Percentiles rank a stretch among this genome's conserved stretches.
Evolutionary conservation across 2,888 invertebrate genomes (phyloP).

Genomic region (Amphipoea oculea): DNA sequence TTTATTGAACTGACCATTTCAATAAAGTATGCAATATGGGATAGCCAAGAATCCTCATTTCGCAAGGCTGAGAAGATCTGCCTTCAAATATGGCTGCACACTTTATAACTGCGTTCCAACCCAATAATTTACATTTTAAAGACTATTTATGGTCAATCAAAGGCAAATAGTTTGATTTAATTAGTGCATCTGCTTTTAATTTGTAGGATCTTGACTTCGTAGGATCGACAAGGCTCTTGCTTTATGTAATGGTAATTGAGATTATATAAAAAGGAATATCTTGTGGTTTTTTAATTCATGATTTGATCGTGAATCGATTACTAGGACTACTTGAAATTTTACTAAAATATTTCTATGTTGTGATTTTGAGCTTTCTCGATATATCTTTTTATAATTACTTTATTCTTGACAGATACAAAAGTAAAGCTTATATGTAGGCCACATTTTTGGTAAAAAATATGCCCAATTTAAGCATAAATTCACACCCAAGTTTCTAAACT

Average conservation of each 20-base stretch:
- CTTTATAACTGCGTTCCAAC: conserved; percentile 46
- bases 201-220: conserved; percentile 55
- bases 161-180: conserved; percentile 52
- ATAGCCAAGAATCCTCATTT: conserved; percentile 55
- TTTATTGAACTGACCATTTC: conserved; percentile 55
- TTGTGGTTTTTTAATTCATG: neutral
- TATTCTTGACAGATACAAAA: neutral
- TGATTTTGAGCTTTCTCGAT: neutral
- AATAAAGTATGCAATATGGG: conserved; percentile 50
- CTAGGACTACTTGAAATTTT: neutral
- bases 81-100: conserved; percentile 51
- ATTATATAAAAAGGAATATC: neutral
- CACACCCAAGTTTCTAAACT: neutral
- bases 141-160: conserved; percentile 53
- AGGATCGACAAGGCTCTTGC: conserved; percentile 45
- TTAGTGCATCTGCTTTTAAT: conserved; percentile 65
- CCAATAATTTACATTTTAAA: conserved; percentile 58
- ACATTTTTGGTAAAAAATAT: neutral
- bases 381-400: neutral
- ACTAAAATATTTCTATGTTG: neutral
- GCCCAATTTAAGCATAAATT: neutral
- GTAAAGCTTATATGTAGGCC: neutral
- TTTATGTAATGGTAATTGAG: conserved; percentile 39
- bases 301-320: neutral
- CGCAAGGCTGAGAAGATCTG: conserved; percentile 57